Evolutionary conservation across 1,140 invertebrate genomes (phyloP).

Genomic region (Pseudomyrmex pallidus): DNA sequence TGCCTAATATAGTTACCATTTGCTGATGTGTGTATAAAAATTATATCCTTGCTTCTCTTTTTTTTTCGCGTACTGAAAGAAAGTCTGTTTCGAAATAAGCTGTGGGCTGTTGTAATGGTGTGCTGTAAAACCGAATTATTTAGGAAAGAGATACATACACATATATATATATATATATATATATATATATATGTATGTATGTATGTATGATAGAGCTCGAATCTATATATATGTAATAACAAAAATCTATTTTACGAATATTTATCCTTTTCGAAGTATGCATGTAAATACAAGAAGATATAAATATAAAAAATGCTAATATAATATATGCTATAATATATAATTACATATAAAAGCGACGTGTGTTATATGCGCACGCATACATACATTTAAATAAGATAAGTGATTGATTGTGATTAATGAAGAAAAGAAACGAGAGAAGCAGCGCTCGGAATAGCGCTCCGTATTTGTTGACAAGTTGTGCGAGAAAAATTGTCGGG

Average conservation of each 20-base stretch:
- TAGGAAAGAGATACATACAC: neutral
- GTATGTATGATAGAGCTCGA: no score
- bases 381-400: constrained; percentile 55
- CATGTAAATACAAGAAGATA: constrained; percentile 60
- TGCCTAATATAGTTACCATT: constrained; percentile 78
- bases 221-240: constrained; percentile 1
- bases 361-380: constrained; percentile 11
- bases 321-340: neutral
- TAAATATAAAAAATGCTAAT: constrained; percentile 24
- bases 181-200: neutral
- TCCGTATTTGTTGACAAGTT: constrained; percentile 63
- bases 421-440: constrained; percentile 34
- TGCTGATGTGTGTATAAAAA: constrained; percentile 59
- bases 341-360: neutral
- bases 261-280: constrained; percentile 58
- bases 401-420: constrained; percentile 35
- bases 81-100: constrained; percentile 29
- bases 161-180: no score
- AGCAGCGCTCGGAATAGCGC: constrained; percentile 56
- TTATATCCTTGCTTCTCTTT: constrained; percentile 3
- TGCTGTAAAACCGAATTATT: constrained; percentile 17
- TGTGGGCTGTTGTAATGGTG: neutral
- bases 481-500: neutral
- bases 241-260: constrained; percentile 36
- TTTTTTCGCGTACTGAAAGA: constrained; percentile 23